Base-by-base conservation (phyloP, 2,113 vertebrate species). In the Oenanthe oenanthe region DNA sequence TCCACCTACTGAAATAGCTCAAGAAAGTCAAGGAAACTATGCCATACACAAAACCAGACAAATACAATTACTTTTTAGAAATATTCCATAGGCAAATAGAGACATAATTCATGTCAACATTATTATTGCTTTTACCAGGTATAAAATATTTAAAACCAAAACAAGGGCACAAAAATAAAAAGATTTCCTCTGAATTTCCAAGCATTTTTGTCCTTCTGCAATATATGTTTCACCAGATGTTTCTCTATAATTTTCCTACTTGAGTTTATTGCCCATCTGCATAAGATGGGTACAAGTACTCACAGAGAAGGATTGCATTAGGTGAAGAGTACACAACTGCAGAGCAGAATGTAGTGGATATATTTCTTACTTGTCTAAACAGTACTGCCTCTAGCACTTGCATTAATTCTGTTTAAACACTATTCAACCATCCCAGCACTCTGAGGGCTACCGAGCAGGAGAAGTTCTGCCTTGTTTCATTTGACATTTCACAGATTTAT, bases 381-480 rank as follows among this genome's bases (percentile, higher is more conserved):
- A 18, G 15, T n/a, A 3, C 17, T 3, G 3, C 3, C 11, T 57
- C 18, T 50, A 31, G 18, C 4, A 16, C 13, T 19, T 56, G 4
- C 15, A 28, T 80, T 54, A 60, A 56, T 31, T 47, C 20, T 19
- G 3, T 66, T 85, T 67, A 58, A 71, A 36, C 7, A 19, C 3
- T 78, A 57, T 62, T 82, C 8, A 25, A 13, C 34, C 13, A 36
- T 32, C 13, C 8, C 34, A 54, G 40, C 3, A 26, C 24, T 66
- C 6, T 28, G 58, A 53, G 12, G 7, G 4, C 6, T 43, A 11
- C 40, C 24, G 12, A 34, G 6, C 4, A 12, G 3, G 1, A 81
- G 28, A 48, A 74, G 6, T n/a, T 73, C 50, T 80, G 40, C 16
- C 32, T 73, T 2, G 1, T 16, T 13, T 24, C 3, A n/a, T 28